Base-by-base conservation (phyloP, 2,888 invertebrate genomes). In the Temnothorax unifasciatus region DNA sequence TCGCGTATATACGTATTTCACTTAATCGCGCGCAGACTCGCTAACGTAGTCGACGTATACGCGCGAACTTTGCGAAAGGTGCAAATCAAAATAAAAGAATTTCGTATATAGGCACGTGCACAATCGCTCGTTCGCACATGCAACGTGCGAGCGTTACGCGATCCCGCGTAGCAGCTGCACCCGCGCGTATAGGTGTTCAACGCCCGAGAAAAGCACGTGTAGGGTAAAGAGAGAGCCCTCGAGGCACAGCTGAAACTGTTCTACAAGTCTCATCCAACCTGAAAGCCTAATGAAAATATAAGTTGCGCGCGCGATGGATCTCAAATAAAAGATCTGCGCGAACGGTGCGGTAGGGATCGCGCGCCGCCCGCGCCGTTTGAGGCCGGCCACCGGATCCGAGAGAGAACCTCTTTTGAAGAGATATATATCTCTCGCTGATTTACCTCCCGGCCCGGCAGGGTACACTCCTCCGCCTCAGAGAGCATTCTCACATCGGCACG, bases 281-380 rank as follows among this genome's bases (percentile, higher is more conserved):
- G 91, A 93, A 92, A 93, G 93, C 92, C 93, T 94, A 94, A 94
- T 94, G 94, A 94, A 94, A 94, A 94, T 94, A 94, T 94, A 94
- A 94, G 93, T 93, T 92, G 92, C 92, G 92, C 91, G 85, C 89
- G 84, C 90, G 88, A 90, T 92, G 92, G 88, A 90, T 89, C 86
- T 76, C 83, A 88, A 90, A 89, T 88, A 89, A 90, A 90, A 69
- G 86, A 5, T 34, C 83, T 29, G 68, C 15, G 71, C 47, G 74
- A 61, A 50, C 66, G 34, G 64, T 90, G 66, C 25, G 84, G 57
- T 29, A 61, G 73, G 41, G 82, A 59, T 25, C 47, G 73, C 47
- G 69, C 21, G 38, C 6, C 15, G 38, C n/a, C n/a, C n/a, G n/a
- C n/a, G n/a, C 2, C 64, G 29, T 66, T 68, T 54, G 66, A 64